Evolutionary conservation across 2,113 vertebrate genomes (phyloP).

Genomic region (Cottus gobio): DNA sequence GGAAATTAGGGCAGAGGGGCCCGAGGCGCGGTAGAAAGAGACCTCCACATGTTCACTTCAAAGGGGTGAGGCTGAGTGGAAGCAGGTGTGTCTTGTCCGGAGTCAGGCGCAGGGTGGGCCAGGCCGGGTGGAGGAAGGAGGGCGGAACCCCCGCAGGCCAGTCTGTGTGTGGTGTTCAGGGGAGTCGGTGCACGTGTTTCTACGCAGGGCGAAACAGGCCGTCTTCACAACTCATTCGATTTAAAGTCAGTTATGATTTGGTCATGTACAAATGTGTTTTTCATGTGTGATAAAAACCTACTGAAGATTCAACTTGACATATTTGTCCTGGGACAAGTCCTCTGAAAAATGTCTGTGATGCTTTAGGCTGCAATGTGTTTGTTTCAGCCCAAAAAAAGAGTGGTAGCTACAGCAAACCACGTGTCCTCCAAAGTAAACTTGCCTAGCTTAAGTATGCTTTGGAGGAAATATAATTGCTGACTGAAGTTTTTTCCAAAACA

Average conservation of each 20-base stretch:
- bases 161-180: conserved; percentile 39
- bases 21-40: conserved; percentile 48
- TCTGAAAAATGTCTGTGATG: not conserved
- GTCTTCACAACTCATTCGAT: not conserved
- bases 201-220: not conserved
- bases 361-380: conserved; percentile 2
- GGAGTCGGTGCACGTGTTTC: not conserved
- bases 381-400: not conserved
- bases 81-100: conserved; percentile 77
- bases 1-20: conserved; percentile 68
- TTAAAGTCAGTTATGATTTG: conserved; percentile 7
- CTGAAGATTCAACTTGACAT: no score
- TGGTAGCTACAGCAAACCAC: not conserved
- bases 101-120: conserved; percentile 59
- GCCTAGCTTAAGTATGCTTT: not conserved
- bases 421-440: not conserved
- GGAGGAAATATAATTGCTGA: not conserved
- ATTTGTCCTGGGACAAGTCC: not conserved
- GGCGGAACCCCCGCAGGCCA: conserved; percentile 47
- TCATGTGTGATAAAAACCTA: not conserved
- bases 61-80: conserved; percentile 75
- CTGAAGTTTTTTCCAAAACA: not conserved
- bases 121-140: conserved; percentile 37
- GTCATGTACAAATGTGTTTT: not conserved
- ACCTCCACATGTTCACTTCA: conserved; percentile 75